Evolutionary conservation across 1,140 invertebrate genomes (phyloP).

Genomic region (Drosophila sturtevanti): DNA sequence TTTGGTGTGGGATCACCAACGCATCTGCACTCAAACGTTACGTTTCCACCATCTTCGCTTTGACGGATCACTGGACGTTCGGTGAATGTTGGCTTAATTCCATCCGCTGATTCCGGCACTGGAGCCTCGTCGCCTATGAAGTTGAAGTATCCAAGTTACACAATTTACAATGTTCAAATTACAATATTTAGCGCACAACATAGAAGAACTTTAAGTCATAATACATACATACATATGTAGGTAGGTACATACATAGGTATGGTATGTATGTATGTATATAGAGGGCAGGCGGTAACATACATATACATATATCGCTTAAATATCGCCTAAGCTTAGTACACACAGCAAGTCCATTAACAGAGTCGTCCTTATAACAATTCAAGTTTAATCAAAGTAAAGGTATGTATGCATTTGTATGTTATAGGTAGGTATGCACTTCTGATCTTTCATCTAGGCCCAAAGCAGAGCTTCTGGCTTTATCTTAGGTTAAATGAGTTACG

Average conservation of each 20-base stretch:
- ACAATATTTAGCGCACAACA: constrained; percentile 5
- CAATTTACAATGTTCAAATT: constrained; percentile 33
- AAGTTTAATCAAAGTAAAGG: no score
- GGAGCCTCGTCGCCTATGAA: constrained; percentile 94
- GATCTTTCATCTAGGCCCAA: not conserved
- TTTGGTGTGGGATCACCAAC: constrained; percentile 96
- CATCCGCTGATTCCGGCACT: constrained; percentile 90
- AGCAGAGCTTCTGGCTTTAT: not conserved
- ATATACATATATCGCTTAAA: constrained; percentile 2
- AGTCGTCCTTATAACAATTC: not conserved
- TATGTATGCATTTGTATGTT: no score
- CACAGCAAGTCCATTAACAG: not conserved
- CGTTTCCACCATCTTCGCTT: constrained; percentile 95
- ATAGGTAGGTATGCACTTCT: no score
- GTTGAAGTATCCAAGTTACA: constrained; percentile 65
- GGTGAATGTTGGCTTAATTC: constrained; percentile 97
- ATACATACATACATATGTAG: no score
- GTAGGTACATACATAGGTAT: no score
- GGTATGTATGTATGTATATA: not conserved
- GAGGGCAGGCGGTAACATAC: not conserved
- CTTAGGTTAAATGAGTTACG: not conserved
- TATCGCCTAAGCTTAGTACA: constrained; percentile 1
- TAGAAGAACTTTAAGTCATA: not conserved
- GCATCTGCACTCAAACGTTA: constrained; percentile 97
- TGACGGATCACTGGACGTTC: constrained; percentile 97